Conservation (phyloP, 2,797 vertebrate species). For the Coccyzus lansbergi region DNA sequence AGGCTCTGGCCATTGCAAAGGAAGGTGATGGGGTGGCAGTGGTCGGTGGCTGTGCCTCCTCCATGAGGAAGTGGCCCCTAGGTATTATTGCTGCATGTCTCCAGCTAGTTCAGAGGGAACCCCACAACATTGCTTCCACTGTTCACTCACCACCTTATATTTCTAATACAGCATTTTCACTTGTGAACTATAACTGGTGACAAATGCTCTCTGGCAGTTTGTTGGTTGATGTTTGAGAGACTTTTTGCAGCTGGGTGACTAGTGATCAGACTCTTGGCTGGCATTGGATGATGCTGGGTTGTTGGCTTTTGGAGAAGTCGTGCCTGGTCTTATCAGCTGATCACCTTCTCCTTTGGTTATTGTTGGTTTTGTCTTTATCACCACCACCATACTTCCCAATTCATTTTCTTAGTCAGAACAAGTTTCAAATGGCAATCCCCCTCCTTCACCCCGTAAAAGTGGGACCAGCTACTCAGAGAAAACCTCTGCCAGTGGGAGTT, state of each 20-base stretch:
- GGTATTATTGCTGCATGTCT: accelerated
- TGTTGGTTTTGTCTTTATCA: background rate
- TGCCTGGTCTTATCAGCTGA: background rate
- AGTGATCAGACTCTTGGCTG: background rate
- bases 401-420: background rate
- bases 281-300: background rate
- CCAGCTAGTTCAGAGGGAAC: background rate
- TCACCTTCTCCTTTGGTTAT: background rate
- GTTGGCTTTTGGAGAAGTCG: background rate
- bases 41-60: background rate
- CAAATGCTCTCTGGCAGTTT: background rate
- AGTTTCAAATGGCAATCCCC: background rate
- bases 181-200: accelerated
- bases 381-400: too few relatives aligned
- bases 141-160: background rate
- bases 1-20: background rate
- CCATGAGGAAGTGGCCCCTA: background rate
- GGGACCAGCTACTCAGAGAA: background rate
- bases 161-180: background rate
- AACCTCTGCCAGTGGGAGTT: background rate
- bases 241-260: background rate
- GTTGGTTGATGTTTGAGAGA: background rate
- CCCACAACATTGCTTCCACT: background rate
- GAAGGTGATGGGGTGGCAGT: background rate
- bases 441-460: background rate